A percentile compares a stretch with the other conserved stretches of the same genome.
Evolutionary conservation across 2,113 vertebrate genomes (phyloP).

Genomic region (Corythoichthys intestinalis): DNA sequence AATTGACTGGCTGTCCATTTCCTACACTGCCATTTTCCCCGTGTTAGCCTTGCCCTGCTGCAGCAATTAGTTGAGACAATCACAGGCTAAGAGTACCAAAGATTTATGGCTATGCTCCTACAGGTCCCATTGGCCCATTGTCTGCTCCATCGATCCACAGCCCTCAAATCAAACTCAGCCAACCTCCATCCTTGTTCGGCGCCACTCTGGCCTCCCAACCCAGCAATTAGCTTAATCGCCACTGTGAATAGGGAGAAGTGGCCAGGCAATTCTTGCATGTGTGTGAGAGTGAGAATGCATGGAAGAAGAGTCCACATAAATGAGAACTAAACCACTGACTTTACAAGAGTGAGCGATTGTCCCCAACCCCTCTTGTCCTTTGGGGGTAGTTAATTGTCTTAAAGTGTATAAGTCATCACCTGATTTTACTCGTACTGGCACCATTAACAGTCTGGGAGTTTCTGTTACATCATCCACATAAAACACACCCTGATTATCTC

Average conservation of each 20-base stretch:
- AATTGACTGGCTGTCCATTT: not conserved
- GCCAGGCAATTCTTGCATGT: conserved; percentile 4
- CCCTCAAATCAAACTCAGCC: conserved; percentile 47
- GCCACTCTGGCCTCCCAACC: conserved; percentile 54
- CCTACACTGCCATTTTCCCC: not conserved
- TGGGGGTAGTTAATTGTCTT: conserved; percentile 41
- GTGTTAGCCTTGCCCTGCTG: conserved; percentile 18
- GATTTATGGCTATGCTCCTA: conserved; percentile 70
- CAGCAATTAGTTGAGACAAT: conserved; percentile 64
- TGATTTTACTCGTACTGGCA: not conserved
- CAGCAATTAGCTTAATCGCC: conserved; percentile 73
- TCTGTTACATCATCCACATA: not conserved
- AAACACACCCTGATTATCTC: not conserved
- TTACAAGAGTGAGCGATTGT: conserved; percentile 37
- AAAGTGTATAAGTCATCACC: conserved; percentile 2
- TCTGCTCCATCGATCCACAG: conserved; percentile 70
- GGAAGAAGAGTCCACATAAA: conserved; percentile 11
- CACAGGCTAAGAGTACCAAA: conserved; percentile 48
- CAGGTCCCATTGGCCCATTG: conserved; percentile 66
- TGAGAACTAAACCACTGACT: conserved; percentile 31
- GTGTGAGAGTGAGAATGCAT: not conserved
- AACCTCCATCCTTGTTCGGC: conserved; percentile 52
- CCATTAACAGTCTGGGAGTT: not conserved
- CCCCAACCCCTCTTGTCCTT: conserved; percentile 22
- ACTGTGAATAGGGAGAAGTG: conserved; percentile 56